A percentile compares a stretch with the other conserved stretches of the same genome.
phyloP scores from a whole-genome alignment of 2,888 invertebrate genomes.

The Scaptomyza parva region DNA sequence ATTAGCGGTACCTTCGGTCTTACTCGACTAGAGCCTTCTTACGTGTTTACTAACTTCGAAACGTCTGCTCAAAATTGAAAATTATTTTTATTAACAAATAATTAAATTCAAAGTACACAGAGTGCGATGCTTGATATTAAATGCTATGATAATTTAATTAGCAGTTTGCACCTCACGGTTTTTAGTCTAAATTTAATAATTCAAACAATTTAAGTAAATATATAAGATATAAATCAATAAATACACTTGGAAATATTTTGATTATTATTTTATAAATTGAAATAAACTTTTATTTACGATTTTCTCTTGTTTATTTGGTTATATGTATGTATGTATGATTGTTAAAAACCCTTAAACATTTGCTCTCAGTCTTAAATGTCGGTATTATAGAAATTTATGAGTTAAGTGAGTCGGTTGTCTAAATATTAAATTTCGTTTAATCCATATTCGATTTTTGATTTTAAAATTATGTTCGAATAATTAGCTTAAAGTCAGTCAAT shows the following conservation, averaged over 20 bases:
- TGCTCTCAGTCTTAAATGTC: constrained; percentile 69
- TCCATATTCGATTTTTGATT: constrained; percentile 22
- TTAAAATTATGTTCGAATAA: constrained; percentile 26
- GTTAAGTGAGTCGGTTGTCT: constrained; percentile 25
- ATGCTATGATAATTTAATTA: no score
- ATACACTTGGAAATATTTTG: constrained; percentile 49
- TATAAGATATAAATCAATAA: constrained; percentile 39
- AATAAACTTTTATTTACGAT: constrained; percentile 20
- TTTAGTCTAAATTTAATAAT: no score
- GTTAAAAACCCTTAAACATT: constrained; percentile 44
- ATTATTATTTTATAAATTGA: constrained; percentile 67
- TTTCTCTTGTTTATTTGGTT: constrained; percentile 20
- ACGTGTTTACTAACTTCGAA: no score
- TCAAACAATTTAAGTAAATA: constrained; percentile 23
- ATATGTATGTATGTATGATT: constrained; percentile 42
- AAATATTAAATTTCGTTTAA: constrained; percentile 27
- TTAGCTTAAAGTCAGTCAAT: constrained; percentile 56
- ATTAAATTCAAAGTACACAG: no score
- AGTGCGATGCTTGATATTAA: no score
- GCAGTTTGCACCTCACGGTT: no score
- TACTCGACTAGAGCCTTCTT: no score
- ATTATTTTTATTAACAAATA: no score
- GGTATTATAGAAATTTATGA: constrained; percentile 33
- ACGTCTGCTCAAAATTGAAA: no score
- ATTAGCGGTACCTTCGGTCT: no score